These are phyloP conservation scores for Lonchura striata DNA, from an alignment of 2,113 vertebrate species.

Conservation along the genomic window DNA sequence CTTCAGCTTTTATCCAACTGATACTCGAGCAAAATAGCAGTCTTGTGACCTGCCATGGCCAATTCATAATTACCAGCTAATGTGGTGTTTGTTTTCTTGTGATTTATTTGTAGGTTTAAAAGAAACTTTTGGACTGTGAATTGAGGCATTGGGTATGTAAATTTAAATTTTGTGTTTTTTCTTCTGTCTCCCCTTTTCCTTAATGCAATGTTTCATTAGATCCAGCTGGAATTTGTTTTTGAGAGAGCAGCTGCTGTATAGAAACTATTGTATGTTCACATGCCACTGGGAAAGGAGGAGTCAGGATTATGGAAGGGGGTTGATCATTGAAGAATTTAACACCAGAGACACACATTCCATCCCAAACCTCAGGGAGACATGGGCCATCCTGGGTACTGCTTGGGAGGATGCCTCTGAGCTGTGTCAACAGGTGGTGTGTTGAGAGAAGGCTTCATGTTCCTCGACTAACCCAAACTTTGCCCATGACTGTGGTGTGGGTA, in stretches of 20 bases:
- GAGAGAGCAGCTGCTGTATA: constrained; percentile 20
- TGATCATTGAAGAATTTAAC: background rate
- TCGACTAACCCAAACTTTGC: background rate
- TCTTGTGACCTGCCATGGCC: constrained; percentile 21
- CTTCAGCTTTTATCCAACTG: constrained; percentile 61
- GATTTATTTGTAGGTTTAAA: constrained; percentile 73
- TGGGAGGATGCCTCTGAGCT: background rate
- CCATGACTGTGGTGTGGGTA: background rate
- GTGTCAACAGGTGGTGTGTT: background rate
- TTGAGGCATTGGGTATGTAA: constrained; percentile 75
- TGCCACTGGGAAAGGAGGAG: background rate
- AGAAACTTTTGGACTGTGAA: constrained; percentile 77
- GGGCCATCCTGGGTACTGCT: background rate
- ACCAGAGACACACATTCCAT: background rate
- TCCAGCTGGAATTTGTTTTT: background rate
- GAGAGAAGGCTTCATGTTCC: background rate
- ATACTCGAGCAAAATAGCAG: constrained; percentile 54
- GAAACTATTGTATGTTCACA: background rate
- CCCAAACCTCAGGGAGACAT: background rate
- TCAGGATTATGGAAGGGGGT: background rate
- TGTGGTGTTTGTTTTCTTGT: constrained; percentile 54
- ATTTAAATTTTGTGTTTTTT: constrained; percentile 45
- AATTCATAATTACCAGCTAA: constrained; percentile 51
- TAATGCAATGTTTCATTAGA: constrained; percentile 32
- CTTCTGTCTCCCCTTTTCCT: background rate